phyloP scores from a whole-genome alignment of 2,888 invertebrate genomes.

The Aphodius sticticus region DNA sequence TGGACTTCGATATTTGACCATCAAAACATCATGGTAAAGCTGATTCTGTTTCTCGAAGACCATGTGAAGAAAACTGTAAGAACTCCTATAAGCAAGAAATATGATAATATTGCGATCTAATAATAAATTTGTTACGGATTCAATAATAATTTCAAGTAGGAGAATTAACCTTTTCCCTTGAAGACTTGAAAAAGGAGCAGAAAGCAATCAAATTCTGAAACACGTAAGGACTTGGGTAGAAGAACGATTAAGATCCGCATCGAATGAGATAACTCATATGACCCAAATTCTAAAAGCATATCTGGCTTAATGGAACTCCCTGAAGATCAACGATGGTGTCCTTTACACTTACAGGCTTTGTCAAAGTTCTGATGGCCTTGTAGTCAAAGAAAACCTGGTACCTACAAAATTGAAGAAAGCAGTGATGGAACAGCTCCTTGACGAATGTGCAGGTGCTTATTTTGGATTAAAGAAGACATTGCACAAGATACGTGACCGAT shows the following conservation, averaged over 20 bases:
- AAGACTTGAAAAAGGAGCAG: not conserved
- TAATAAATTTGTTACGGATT: not conserved
- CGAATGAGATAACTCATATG: not conserved
- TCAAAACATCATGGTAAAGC: not conserved
- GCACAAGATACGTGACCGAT: not conserved
- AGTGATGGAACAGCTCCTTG: not conserved
- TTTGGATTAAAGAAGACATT: not conserved
- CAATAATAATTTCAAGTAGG: not conserved
- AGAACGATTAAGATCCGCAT: not conserved
- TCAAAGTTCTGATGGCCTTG: not conserved
- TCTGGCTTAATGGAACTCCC: not conserved
- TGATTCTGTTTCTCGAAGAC: not conserved
- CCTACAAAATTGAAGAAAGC: not conserved
- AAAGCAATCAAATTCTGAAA: too few relatives aligned
- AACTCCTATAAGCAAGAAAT: not conserved
- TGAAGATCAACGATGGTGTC: not conserved
- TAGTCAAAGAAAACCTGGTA: not conserved
- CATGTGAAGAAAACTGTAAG: not conserved
- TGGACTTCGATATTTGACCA: not conserved
- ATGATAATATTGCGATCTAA: not conserved
- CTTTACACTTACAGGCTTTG: not conserved
- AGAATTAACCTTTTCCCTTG: not conserved
- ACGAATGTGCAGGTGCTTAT: not conserved
- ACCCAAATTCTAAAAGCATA: not conserved
- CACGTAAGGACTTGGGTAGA: not conserved